Base-by-base conservation (phyloP, 2,888 invertebrate genomes). In the Polydrusus tereticollis region DNA sequence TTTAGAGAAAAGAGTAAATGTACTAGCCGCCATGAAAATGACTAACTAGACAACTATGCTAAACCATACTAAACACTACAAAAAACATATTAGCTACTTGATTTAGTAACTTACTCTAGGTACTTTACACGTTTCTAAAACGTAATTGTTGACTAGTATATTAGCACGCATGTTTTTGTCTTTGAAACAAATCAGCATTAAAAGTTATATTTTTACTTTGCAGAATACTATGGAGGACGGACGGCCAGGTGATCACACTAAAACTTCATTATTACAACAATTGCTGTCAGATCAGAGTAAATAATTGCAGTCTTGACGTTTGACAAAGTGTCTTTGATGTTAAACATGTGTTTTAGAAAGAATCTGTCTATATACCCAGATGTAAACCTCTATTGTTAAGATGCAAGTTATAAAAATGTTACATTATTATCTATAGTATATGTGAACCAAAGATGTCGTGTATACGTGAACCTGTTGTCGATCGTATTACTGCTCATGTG, bases 181-280 rank as follows among this genome's bases (percentile, higher is more conserved):
- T 7, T 16, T n/a, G n/a, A 1, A 16, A 16, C 16, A 16, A 16
- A n/a, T 38, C 38, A 38, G 41, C 36, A n/a, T n/a, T 59, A 26
- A 41, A 18, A 55, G 10, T 20, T 52, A 59, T 36, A 8, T 67
- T 66, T 76, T 23, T 59, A 43, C 66, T 75, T 88, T 88, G 36
- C 90, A 90, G 90, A 91, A 88, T 92, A 89, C 89, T 89, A 90
- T 89, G 89, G 93, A 90, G 88, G 91, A 92, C 87, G 89, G 88
- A 83, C 90, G 88, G 86, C 91, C 88, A 88, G 91, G 91, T 89
- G 93, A 93, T 90, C 91, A 91, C 78, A 62, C 63, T 21, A 90
- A 88, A 82, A 92, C 94, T 80, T 94, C 94, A 84, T 88, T 95
- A 85, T 89, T 95, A 82, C 94, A 94, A 88, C 94, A 95, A 87